Evolutionary conservation across 2,113 vertebrate species (phyloP).

Genomic region (Columba livia): DNA sequence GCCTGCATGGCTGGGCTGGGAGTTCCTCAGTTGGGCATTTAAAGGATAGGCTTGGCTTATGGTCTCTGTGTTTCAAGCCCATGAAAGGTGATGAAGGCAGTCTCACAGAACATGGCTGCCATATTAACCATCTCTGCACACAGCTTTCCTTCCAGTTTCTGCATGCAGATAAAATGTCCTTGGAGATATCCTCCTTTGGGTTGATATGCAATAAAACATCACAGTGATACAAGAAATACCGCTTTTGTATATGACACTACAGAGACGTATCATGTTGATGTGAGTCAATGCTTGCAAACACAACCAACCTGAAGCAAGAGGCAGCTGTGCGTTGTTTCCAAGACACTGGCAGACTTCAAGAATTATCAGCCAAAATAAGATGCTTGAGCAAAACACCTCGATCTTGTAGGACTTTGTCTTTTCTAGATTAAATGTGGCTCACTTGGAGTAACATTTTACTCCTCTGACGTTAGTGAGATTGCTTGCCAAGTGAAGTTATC

Average conservation of each 20-base stretch:
- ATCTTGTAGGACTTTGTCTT: background rate
- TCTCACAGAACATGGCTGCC: background rate
- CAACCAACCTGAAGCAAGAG: background rate
- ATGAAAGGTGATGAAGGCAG: accelerated
- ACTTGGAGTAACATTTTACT: background rate
- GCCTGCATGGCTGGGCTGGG: background rate
- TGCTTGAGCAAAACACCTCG: background rate
- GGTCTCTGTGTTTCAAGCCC: background rate
- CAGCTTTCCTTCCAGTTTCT: background rate
- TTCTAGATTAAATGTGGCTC: background rate
- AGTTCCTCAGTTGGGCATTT: background rate
- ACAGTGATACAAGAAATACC: background rate
- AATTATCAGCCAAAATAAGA: background rate
- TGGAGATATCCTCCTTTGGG: background rate
- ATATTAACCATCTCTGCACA: background rate
- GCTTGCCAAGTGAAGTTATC: background rate
- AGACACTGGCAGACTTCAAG: background rate
- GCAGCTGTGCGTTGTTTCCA: background rate
- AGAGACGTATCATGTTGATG: background rate
- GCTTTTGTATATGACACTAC: background rate
- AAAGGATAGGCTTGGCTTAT: background rate
- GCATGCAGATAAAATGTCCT: background rate
- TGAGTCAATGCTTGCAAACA: background rate
- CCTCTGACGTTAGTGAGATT: background rate
- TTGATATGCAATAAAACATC: background rate